phyloP scores from a whole-genome alignment of 2,797 vertebrate species.

The Acestrorhynchus altus region DNA sequence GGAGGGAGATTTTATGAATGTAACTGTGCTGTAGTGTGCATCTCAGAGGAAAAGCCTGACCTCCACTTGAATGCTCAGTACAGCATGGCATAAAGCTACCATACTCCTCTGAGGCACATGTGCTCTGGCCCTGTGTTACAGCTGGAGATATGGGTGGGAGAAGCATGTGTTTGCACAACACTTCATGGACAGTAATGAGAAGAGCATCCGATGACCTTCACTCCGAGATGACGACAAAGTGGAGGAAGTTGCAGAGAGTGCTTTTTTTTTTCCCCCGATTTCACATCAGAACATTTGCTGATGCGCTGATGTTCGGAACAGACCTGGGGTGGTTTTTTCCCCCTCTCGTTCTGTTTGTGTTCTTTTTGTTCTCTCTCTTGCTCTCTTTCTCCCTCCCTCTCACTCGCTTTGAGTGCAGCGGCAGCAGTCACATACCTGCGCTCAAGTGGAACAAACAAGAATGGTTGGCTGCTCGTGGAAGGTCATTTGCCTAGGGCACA shows the following conservation, averaged over 20 bases:
- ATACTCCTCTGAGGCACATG: slow-evolving; percentile 12
- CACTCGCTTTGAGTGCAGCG: not conserved
- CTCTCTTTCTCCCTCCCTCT: not conserved
- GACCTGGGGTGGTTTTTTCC: slow-evolving; percentile 1
- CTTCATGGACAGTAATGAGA: not conserved
- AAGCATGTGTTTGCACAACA: not conserved
- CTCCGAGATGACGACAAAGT: not conserved
- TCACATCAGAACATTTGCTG: not conserved
- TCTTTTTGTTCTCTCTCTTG: slow-evolving; percentile 4
- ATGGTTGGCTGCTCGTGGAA: slow-evolving; percentile 79
- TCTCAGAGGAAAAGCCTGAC: slow-evolving; percentile 51
- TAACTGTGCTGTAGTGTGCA: slow-evolving; percentile 40
- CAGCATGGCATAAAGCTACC: slow-evolving; percentile 12
- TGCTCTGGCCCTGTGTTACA: slow-evolving; percentile 1
- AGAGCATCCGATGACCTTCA: not conserved
- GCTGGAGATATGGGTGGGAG: not conserved
- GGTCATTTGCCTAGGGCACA: slow-evolving; percentile 75
- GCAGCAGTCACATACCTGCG: slow-evolving; percentile 76
- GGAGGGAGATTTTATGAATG: slow-evolving; percentile 56
- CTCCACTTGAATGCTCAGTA: slow-evolving; percentile 41
- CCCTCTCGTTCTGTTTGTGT: not conserved
- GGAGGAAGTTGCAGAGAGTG: not conserved
- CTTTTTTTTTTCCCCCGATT: not conserved
- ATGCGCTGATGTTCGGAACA: slow-evolving; percentile 2
- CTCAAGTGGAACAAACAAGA: slow-evolving; percentile 80